Evolutionary conservation across 2,113 vertebrate species (phyloP), one percentile per base, ranked within the genome.

Genomic region (Alosa alosa): DNA sequence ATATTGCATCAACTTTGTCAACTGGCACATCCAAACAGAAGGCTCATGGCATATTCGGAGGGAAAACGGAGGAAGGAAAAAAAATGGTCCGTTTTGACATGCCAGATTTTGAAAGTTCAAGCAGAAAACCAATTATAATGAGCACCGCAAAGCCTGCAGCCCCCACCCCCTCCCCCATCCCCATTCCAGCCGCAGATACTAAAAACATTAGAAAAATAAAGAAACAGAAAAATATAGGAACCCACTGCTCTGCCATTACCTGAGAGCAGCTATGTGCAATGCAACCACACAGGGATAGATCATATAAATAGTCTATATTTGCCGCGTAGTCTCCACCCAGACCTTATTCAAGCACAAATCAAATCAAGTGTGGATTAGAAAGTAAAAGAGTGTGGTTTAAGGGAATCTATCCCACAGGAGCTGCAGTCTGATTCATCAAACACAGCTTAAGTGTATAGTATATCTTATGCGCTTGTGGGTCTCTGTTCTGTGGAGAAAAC

Each of bases 41-140:
- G 95, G 95, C 96, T 95, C 94, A 94, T 92, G 95, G 96, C 95
- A 92, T 96, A 94, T 94, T 88, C 95, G 93, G 95, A 95, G 96
- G 94, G 94, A 95, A n/a, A 44, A 41, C 7, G 36, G 52, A 0
- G 83, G 72, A n/a, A 20, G 25, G 57, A 25, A 15, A 31, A 88
- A 82, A 78, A 82, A 82, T 81, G 50, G 82, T 95, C 95, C 95
- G 95, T 96, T 97, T 96, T 97, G 97, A 97, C 96, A 96, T 96
- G 94, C 95, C 94, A 96, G 95, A 96, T 96, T 97, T 96, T 95
- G 95, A 97, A 97, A 96, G 96, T 97, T 98, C 96, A 97, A 96
- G 95, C 96, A 96, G 95, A 97, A 97, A 97, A 97, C 96, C 93
- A 96, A 96, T 96, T 97, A 96, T 97, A 96, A 96, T 94, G 95